Evolutionary conservation across 2,113 vertebrate genomes (phyloP).

Genomic region (Romanogobio albipinnatus): DNA sequence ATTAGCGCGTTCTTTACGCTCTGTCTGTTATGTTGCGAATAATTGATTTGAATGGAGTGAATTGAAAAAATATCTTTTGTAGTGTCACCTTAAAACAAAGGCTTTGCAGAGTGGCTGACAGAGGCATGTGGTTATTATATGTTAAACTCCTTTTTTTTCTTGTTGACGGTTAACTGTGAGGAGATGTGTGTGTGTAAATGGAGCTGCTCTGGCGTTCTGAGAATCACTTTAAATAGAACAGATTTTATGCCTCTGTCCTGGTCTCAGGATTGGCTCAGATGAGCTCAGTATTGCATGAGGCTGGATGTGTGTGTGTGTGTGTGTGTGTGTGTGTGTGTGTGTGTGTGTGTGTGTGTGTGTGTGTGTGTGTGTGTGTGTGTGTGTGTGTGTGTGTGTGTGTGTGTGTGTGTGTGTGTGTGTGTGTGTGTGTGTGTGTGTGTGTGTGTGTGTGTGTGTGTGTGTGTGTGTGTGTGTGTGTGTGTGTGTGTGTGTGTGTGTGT

Average conservation of each 20-base stretch:
- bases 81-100: conserved; percentile 32
- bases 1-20: not conserved
- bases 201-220: conserved; percentile 9
- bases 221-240: conserved; percentile 28
- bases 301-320: conserved; percentile 5
- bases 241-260: conserved; percentile 22
- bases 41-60: conserved; percentile 11
- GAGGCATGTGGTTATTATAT: not conserved
- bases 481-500: not conserved
- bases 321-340: not conserved
- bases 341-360: not conserved
- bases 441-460: not conserved
- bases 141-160: conserved; percentile 18
- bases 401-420: not conserved
- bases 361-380: conserved; percentile 8
- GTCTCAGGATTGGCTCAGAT: conserved; percentile 23
- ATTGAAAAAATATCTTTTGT: not conserved
- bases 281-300: conserved; percentile 1
- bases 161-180: conserved; percentile 20
- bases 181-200: conserved; percentile 3
- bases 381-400: not conserved
- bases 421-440: conserved; percentile 10
- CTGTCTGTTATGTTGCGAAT: conserved; percentile 1
- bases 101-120: not conserved
- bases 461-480: not conserved